Percentiles rank a stretch among this genome's conserved stretches.
These are phyloP conservation scores for Edolisoma coerulescens DNA, from an alignment of 2,113 vertebrate genomes.

Conservation along the genomic window DNA sequence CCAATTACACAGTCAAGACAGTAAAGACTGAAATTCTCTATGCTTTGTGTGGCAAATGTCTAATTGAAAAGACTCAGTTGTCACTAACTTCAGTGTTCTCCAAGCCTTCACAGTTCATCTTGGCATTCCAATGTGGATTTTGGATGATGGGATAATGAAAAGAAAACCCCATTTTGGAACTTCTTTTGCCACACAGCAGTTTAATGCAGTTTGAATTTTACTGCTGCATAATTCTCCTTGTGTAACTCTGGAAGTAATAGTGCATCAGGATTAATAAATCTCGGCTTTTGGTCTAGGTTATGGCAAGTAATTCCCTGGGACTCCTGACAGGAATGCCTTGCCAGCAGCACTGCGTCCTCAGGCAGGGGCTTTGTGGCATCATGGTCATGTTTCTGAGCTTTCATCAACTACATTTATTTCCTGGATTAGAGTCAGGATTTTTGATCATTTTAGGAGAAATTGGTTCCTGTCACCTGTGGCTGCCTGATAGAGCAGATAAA, in stretches of 20 bases:
- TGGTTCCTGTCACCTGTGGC: background rate
- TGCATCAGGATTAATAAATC: background rate
- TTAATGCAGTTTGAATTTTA: background rate
- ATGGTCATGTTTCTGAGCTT: background rate
- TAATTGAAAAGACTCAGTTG: background rate
- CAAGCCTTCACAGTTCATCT: background rate
- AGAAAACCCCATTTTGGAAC: background rate
- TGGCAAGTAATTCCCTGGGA: background rate
- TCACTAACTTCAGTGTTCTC: background rate
- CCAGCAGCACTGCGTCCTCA: background rate
- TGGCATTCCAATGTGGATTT: background rate
- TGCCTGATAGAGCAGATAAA: background rate
- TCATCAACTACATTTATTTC: fast-evolving
- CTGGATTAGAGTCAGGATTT: background rate
- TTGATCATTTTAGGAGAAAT: background rate
- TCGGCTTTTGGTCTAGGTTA: background rate
- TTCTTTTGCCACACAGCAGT: background rate
- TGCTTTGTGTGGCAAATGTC: background rate
- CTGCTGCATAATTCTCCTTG: background rate
- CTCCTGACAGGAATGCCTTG: background rate
- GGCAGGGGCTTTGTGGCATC: background rate
- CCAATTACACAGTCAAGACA: background rate
- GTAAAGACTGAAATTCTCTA: background rate
- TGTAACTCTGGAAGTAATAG: background rate
- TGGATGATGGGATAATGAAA: background rate